A percentile compares a stretch with the other conserved stretches of the same genome.
phyloP scores from a whole-genome alignment of 2,797 vertebrate genomes.

The Takifugu rubripes region DNA sequence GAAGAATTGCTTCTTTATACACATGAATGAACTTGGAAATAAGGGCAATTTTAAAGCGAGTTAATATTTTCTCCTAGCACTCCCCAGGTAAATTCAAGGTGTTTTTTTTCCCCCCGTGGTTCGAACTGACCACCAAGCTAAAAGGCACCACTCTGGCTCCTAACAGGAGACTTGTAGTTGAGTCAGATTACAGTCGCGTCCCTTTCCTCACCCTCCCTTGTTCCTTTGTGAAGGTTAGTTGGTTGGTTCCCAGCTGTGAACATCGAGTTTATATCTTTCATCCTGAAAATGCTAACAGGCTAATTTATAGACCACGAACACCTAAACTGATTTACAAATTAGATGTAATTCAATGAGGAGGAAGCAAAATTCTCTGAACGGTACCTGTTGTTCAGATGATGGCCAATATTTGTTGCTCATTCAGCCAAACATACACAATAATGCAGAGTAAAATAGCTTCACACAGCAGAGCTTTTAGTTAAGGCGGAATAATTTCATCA shows the following conservation, averaged over 20 bases:
- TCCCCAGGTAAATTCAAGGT: not conserved
- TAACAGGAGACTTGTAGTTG: not conserved
- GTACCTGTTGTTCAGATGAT: not conserved
- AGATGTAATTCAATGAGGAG: too few species aligned
- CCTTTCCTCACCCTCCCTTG: not conserved
- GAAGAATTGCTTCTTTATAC: not conserved
- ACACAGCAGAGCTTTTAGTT: constrained; percentile 34
- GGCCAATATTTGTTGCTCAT: not conserved
- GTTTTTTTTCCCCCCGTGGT: not conserved
- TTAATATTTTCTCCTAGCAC: not conserved
- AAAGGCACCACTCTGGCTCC: not conserved
- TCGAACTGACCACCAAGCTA: too few species aligned
- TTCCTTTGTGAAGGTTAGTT: not conserved
- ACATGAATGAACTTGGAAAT: not conserved
- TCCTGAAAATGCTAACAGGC: not conserved
- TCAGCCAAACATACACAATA: constrained; percentile 20
- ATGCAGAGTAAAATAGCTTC: constrained; percentile 41
- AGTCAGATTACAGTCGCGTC: not conserved
- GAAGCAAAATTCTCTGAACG: too few species aligned
- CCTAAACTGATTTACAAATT: too few species aligned
- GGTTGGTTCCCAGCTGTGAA: not conserved
- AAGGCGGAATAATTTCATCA: constrained; percentile 43
- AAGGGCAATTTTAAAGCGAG: not conserved
- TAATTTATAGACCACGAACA: too few species aligned
- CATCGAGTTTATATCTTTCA: too few species aligned